Evolutionary conservation across 2,797 vertebrate genomes (phyloP).

Genomic region (Gadopsis marmoratus): DNA sequence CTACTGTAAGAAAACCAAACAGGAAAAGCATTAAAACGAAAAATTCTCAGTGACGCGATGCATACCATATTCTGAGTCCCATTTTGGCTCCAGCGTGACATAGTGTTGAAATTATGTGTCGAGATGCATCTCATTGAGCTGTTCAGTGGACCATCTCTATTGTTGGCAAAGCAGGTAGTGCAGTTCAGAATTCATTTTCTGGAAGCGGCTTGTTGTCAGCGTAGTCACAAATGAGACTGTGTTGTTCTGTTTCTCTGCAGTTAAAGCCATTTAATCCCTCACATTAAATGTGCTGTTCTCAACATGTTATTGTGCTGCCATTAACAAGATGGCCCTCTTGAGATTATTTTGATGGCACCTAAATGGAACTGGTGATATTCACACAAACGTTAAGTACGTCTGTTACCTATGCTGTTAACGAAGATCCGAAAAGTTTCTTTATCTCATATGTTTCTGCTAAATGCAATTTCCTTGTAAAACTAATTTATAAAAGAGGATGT

Average conservation of each 20-base stretch:
- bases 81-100: conserved; percentile 50
- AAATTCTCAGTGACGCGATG: conserved; percentile 46
- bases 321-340: conserved; percentile 46
- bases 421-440: conserved; percentile 7
- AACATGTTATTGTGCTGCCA: conserved; percentile 32
- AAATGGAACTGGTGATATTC: conserved; percentile 24
- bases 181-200: conserved; percentile 51
- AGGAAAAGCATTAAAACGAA: conserved; percentile 18
- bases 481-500: background rate
- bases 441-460: background rate
- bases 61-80: conserved; percentile 48
- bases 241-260: conserved; percentile 29
- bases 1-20: conserved; percentile 49
- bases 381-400: conserved; percentile 10
- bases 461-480: background rate
- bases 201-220: conserved; percentile 34
- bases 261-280: conserved; percentile 54
- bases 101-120: conserved; percentile 60
- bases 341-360: conserved; percentile 39
- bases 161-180: conserved; percentile 67
- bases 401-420: background rate
- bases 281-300: conserved; percentile 34
- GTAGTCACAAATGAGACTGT: conserved; percentile 20
- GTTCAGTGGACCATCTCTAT: conserved; percentile 49
- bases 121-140: conserved; percentile 60